A percentile compares a stretch with the other conserved stretches of the same genome.
phyloP scores from a whole-genome alignment of 2,113 vertebrate genomes.

The Mungos mungo region DNA sequence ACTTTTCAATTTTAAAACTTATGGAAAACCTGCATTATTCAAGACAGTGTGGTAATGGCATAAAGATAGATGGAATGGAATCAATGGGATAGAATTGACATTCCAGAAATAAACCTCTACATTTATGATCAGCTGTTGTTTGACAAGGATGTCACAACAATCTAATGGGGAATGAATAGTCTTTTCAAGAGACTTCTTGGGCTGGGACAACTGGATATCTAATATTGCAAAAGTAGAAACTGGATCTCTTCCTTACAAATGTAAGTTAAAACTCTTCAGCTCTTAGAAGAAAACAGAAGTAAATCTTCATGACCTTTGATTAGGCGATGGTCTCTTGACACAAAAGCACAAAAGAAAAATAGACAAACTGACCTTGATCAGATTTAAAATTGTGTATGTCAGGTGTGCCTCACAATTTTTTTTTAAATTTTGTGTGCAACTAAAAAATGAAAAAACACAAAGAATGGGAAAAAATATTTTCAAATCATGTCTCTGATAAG shows the following conservation, averaged over 20 bases:
- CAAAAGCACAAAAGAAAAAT: background rate
- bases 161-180: background rate
- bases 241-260: background rate
- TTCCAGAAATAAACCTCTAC: background rate
- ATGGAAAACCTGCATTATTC: background rate
- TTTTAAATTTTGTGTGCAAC: background rate
- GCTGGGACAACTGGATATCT: background rate
- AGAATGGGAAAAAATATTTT: background rate
- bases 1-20: background rate
- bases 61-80: background rate
- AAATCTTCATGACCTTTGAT: background rate
- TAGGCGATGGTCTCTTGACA: background rate
- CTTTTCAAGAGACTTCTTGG: background rate
- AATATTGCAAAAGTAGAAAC: background rate
- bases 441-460: background rate
- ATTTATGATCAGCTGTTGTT: background rate
- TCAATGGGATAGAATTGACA: background rate
- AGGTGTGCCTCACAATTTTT: background rate
- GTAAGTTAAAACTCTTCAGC: background rate
- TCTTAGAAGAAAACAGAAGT: background rate
- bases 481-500: background rate
- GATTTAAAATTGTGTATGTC: background rate
- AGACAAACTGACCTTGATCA: background rate
- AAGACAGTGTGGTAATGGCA: background rate
- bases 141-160: background rate